A percentile compares a stretch with the other conserved stretches of the same genome.
phyloP scores from a whole-genome alignment of 1,140 invertebrate species.

The Maconellicoccus hirsutus region DNA sequence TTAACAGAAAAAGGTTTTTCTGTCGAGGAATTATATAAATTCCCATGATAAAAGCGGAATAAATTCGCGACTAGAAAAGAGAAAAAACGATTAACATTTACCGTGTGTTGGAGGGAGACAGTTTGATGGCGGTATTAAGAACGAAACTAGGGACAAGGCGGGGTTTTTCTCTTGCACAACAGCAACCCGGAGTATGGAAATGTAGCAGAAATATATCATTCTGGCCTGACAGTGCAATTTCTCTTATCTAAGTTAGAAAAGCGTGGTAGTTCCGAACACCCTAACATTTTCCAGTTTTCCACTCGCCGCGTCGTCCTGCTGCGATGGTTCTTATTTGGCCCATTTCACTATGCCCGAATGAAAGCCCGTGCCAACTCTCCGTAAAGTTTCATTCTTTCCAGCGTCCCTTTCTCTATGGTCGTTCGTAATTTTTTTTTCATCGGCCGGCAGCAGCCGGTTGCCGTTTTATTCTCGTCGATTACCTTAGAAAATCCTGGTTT shows the following conservation, averaged over 20 bases:
- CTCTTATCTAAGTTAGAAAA: slow-evolving; percentile 29
- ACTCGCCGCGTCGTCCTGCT: background rate
- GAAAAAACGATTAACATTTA: slow-evolving; percentile 22
- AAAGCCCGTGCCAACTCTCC: slow-evolving; percentile 9
- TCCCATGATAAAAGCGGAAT: slow-evolving; percentile 20
- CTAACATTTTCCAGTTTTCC: slow-evolving; percentile 21
- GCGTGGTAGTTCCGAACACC: slow-evolving; percentile 20
- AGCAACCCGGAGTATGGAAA: slow-evolving; percentile 27
- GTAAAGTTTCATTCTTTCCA: slow-evolving; percentile 18
- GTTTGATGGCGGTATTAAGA: slow-evolving; percentile 17
- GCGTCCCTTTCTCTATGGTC: slow-evolving; percentile 6
- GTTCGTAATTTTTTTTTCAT: background rate
- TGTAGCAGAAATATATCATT: slow-evolving; percentile 30
- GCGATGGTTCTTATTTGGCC: slow-evolving; percentile 18
- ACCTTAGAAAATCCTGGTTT: slow-evolving; percentile 17
- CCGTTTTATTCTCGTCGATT: slow-evolving; percentile 16
- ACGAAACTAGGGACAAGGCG: background rate
- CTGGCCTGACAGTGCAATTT: slow-evolving; percentile 31
- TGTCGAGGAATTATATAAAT: slow-evolving; percentile 22
- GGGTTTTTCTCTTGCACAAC: slow-evolving; percentile 1
- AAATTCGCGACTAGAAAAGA: slow-evolving; percentile 20
- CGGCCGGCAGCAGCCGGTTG: slow-evolving; percentile 13
- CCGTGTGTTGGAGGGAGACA: slow-evolving; percentile 11
- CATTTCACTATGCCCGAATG: slow-evolving; percentile 17
- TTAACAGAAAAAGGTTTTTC: slow-evolving; percentile 22